Evolutionary conservation across 1,140 invertebrate species (phyloP).

Genomic region (Lepidostoma basale): DNA sequence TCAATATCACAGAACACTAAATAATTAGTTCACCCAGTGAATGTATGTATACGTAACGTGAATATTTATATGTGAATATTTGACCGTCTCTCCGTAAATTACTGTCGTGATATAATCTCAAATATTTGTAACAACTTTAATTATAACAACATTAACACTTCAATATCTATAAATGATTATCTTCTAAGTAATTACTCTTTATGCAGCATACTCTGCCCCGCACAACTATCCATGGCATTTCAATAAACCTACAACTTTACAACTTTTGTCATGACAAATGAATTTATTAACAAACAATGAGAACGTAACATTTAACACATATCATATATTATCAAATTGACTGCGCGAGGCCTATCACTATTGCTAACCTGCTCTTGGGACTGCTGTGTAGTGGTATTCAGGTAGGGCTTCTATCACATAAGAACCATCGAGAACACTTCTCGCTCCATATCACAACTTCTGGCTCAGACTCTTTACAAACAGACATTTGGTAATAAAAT

Average conservation of each 20-base stretch:
- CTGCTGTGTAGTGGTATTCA: slow-evolving; percentile 6
- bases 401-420: slow-evolving; percentile 43
- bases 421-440: slow-evolving; percentile 34
- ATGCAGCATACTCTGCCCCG: too few relatives aligned
- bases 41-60: slow-evolving; percentile 27
- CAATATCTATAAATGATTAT: slow-evolving; percentile 53
- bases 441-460: slow-evolving; percentile 42
- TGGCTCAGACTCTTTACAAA: too few relatives aligned
- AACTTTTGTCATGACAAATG: slow-evolving; percentile 28
- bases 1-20: slow-evolving; percentile 46
- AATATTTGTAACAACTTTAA: slow-evolving; percentile 63
- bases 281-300: slow-evolving; percentile 26
- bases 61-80: slow-evolving; percentile 31
- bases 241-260: slow-evolving; percentile 9
- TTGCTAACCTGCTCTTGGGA: background rate
- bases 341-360: background rate
- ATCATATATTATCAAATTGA: background rate
- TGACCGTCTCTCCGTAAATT: slow-evolving; percentile 26
- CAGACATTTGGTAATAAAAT: too few relatives aligned
- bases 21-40: slow-evolving; percentile 36
- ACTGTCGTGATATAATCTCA: slow-evolving; percentile 51
- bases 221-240: slow-evolving; percentile 19
- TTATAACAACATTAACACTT: slow-evolving; percentile 63
- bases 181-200: slow-evolving; percentile 42
- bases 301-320: slow-evolving; percentile 3